Percentiles rank a stretch among this genome's conserved stretches.
Conservation (phyloP, 2,113 vertebrate genomes). For the Copsychus sechellarum region DNA sequence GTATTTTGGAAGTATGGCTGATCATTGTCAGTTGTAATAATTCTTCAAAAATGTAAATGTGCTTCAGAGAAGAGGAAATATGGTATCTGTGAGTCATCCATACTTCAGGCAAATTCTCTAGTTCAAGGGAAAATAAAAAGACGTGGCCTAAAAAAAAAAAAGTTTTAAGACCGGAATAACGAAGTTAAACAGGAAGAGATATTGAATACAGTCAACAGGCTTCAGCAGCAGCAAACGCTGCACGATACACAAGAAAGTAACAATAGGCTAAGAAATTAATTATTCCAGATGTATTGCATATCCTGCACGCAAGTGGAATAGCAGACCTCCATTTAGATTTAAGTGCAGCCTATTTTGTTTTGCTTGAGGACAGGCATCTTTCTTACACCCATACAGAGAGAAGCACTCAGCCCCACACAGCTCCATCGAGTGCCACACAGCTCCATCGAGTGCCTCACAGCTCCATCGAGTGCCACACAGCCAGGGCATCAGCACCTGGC, state of each 20-base stretch:
- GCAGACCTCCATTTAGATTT: not conserved
- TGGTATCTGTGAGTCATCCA: not conserved
- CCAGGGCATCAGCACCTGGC: not conserved
- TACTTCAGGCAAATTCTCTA: not conserved
- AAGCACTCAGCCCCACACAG: not conserved
- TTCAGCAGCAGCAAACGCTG: not conserved
- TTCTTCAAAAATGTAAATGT: constrained; percentile 8
- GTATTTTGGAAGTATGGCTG: not conserved
- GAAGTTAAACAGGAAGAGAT: not conserved
- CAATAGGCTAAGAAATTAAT: constrained; percentile 35
- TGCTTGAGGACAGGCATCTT: not conserved
- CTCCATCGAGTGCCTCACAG: fast-evolving
- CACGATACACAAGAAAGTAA: constrained; percentile 16
- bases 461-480: fast-evolving
- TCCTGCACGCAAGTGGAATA: not conserved
- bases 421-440: fast-evolving
- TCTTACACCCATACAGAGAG: fast-evolving
- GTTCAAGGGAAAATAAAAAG: constrained; percentile 33
- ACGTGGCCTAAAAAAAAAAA: not conserved
- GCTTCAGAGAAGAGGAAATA: not conserved
- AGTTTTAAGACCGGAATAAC: not conserved
- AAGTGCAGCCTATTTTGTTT: not conserved
- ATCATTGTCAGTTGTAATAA: not conserved
- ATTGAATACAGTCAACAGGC: constrained; percentile 3
- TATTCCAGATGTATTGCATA: constrained; percentile 18